These are phyloP conservation scores for Clarias fuscus DNA, from an alignment of 2,797 vertebrate species.

Conservation along the genomic window DNA sequence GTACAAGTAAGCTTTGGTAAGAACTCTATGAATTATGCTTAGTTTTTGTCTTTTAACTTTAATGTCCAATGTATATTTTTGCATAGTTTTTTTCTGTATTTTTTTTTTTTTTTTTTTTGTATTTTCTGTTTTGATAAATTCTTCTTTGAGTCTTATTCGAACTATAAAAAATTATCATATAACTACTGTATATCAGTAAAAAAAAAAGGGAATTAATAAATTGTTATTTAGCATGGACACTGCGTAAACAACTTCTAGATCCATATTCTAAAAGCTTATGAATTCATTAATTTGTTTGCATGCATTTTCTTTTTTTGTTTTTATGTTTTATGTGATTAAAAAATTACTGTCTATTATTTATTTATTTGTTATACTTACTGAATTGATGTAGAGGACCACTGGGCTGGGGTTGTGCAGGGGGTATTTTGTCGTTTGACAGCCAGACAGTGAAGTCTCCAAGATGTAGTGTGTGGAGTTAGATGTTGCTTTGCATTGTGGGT, in stretches of 20 bases:
- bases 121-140: neutral
- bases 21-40: no score
- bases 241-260: neutral
- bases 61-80: neutral
- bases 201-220: neutral
- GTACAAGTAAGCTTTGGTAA: no score
- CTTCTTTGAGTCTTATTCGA: neutral
- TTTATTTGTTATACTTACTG: constrained; percentile 77
- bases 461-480: constrained; percentile 92
- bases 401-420: constrained; percentile 62
- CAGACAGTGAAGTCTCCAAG: constrained; percentile 83
- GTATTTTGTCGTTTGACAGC: constrained; percentile 79
- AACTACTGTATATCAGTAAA: neutral
- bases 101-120: neutral
- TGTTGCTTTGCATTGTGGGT: constrained; percentile 87
- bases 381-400: constrained; percentile 84
- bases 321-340: constrained; percentile 25
- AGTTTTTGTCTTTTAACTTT: neutral
- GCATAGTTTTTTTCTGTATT: no score
- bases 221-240: neutral
- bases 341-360: neutral
- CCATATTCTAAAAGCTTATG: neutral
- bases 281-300: neutral
- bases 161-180: no score
- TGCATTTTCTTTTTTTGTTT: neutral